Evolutionary conservation across 37 sponge, comb jelly and placozoan species (phyloP).

Genomic region (Bolinopsis microptera): DNA sequence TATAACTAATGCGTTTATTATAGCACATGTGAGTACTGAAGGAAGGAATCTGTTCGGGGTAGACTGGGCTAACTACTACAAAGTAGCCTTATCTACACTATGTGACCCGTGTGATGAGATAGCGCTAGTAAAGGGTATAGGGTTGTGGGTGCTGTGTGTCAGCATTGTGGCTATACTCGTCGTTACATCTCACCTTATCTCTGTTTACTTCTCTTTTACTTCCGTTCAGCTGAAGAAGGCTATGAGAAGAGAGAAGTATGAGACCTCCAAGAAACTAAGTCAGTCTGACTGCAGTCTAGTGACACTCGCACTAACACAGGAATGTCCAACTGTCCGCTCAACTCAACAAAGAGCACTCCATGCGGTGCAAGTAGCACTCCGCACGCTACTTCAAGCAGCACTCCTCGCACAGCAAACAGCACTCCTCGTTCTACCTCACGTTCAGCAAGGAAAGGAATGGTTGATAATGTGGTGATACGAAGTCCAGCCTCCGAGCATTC

Average conservation of each 20-base stretch:
- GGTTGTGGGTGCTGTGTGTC: neutral
- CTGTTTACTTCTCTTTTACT: neutral
- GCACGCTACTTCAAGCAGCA: too few species aligned
- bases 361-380: neutral
- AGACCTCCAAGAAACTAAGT: neutral
- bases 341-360: neutral
- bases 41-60: neutral
- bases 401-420: neutral
- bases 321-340: neutral
- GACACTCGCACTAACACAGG: neutral
- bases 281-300: neutral
- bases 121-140: neutral
- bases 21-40: neutral
- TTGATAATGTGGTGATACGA: neutral
- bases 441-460: neutral
- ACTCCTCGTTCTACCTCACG: too few species aligned
- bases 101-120: slow-evolving; percentile 26
- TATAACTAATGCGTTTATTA: neutral
- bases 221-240: slow-evolving; percentile 2
- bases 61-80: slow-evolving; percentile 29
- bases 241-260: neutral
- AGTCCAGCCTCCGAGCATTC: neutral
- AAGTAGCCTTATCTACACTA: neutral
- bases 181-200: neutral
- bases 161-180: neutral